A percentile compares a stretch with the other conserved stretches of the same genome.
Evolutionary conservation across 2,797 vertebrate species (phyloP).

Genomic region (Tarsius wallacei): DNA sequence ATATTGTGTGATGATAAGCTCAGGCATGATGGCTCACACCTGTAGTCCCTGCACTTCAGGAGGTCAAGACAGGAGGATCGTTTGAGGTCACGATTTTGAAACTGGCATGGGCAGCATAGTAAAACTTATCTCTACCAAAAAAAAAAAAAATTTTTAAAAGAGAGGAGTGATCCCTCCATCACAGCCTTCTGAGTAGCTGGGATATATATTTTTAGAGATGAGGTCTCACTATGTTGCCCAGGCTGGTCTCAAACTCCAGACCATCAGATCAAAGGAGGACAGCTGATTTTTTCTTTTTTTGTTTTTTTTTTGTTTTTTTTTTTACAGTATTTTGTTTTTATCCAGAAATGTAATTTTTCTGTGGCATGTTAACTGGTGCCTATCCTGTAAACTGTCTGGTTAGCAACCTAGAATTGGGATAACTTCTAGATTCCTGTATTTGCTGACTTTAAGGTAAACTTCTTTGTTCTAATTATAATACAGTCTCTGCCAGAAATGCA

Average conservation of each 20-base stretch:
- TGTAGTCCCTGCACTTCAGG: too few relatives aligned
- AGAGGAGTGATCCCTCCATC: too few relatives aligned
- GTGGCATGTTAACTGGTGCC: slow-evolving; percentile 15
- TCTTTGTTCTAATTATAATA: neutral
- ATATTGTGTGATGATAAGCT: neutral
- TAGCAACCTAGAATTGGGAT: neutral
- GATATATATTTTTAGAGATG: too few relatives aligned
- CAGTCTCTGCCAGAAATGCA: neutral
- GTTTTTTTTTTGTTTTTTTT: neutral
- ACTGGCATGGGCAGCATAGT: too few relatives aligned
- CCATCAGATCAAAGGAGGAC: neutral
- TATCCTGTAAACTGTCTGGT: neutral
- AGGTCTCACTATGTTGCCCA: too few relatives aligned
- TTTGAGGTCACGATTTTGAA: too few relatives aligned
- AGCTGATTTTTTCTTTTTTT: neutral
- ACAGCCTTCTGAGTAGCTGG: too few relatives aligned
- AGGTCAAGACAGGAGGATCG: too few relatives aligned
- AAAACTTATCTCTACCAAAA: too few relatives aligned
- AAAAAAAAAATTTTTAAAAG: too few relatives aligned
- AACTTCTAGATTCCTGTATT: neutral
- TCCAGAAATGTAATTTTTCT: neutral
- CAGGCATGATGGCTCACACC: too few relatives aligned
- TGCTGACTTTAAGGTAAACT: neutral
- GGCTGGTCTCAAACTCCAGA: neutral
- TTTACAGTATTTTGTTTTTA: neutral